phyloP scores from a whole-genome alignment of 2,113 vertebrate species.

The Elachura formosa region DNA sequence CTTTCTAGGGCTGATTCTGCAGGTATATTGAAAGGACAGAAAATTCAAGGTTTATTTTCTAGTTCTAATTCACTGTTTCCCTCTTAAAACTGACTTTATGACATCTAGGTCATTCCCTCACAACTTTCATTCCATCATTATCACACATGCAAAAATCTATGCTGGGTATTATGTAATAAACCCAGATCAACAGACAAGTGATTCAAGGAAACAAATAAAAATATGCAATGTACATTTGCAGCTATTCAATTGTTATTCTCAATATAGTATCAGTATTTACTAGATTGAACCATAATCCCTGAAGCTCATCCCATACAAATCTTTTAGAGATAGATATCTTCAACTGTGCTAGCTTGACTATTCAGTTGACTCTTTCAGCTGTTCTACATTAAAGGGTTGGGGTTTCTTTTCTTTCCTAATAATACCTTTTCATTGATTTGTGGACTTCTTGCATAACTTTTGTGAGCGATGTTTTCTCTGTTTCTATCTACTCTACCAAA shows the following conservation, averaged over 20 bases:
- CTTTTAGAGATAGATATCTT: conserved; percentile 7
- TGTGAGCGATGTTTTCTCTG: not conserved
- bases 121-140: not conserved
- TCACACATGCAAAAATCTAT: not conserved
- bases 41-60: not conserved
- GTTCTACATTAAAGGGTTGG: not conserved
- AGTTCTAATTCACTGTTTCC: not conserved
- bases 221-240: not conserved
- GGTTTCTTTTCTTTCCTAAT: not conserved
- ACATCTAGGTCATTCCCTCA: not conserved
- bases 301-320: conserved; percentile 16
- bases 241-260: not conserved
- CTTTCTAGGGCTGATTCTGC: not conserved
- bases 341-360: not conserved
- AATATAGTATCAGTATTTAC: conserved; percentile 1
- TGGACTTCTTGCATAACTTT: not conserved
- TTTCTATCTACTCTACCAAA: not conserved
- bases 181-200: not conserved
- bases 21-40: not conserved
- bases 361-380: not conserved
- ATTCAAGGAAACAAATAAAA: not conserved
- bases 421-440: not conserved
- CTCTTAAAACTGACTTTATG: not conserved
- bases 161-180: not conserved
- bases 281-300: conserved; percentile 45